Evolutionary conservation across 1,140 invertebrate genomes (phyloP), one percentile per base, ranked within the genome.

Genomic region (Neodiprion lecontei): DNA sequence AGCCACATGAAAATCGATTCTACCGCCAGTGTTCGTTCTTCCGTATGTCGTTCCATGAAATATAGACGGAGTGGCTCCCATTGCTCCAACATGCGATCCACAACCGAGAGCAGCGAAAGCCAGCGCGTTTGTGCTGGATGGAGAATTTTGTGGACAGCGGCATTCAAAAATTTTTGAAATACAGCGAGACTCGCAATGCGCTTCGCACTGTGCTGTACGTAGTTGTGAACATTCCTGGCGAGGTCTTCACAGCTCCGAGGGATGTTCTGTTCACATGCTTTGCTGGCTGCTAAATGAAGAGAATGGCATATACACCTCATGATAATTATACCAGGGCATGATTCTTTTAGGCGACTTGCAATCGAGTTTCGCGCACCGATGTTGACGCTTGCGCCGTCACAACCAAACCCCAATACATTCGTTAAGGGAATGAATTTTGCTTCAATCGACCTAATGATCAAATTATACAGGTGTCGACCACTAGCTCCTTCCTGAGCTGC

Each of bases 71-170:
- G 71, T 49, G 83, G 77, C 73, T 79, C 74, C 72, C 80, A 76
- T 77, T 86, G 86, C 76, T 86, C 83, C 70, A 87, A 75, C 73
- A 88, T 68, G 71, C 85, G 78, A 66, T 81, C 79, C 7, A 88
- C 82, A n/a, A 84, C 84, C 72, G 68, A 61, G 67, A 81, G 50
- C 17, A 86, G 72, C 1, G 85, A 88, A 11, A 88, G 76, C 86
- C 86, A 88, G 72, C 84, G 79, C 47, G 85, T 87, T 79, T 86
- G 84, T 65, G 74, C 72, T 67, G 85, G 81, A 69, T 83, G 82
- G 48, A 86, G 73, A 66, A 86, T 70, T 81, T 84, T 83, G 73
- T 83, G 79, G 12, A 79, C 78, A 79, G 79, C 79, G 48, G 82
- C 69, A 74, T 81, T 75, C 49, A 66, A 11, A 80, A 86, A 86